Conservation (phyloP, 2,888 invertebrate species). For the Macrosoma leucophasiata region DNA sequence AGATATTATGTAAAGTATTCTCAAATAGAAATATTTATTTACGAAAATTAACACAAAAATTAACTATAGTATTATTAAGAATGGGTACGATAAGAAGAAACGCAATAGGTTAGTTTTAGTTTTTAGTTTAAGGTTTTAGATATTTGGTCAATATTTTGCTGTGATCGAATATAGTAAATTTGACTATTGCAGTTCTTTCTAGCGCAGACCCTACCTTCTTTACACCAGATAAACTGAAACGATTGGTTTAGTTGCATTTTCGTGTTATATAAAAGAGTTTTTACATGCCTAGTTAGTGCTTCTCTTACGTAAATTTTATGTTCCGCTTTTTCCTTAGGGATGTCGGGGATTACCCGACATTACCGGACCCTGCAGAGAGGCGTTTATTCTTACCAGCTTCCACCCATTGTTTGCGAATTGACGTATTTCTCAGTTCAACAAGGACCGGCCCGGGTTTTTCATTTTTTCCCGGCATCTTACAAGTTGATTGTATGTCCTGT, state of each 20-base stretch:
- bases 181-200: slow-evolving; percentile 20
- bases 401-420: slow-evolving; percentile 21
- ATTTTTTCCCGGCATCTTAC: slow-evolving; percentile 16
- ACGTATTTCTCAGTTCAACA: slow-evolving; percentile 22
- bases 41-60: too few relatives aligned
- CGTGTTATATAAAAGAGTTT: slow-evolving; percentile 22
- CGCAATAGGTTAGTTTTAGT: neutral
- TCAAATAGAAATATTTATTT: too few relatives aligned
- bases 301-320: slow-evolving; percentile 19
- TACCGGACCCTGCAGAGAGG: slow-evolving; percentile 21
- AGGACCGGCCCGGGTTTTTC: slow-evolving; percentile 24
- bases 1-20: too few relatives aligned
- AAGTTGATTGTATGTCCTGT: slow-evolving; percentile 13
- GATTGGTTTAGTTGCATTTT: slow-evolving; percentile 15
- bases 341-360: slow-evolving; percentile 20
- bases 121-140: neutral
- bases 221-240: slow-evolving; percentile 25
- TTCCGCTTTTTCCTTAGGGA: slow-evolving; percentile 18
- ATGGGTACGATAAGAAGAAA: slow-evolving; percentile 1
- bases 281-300: slow-evolving; percentile 23
- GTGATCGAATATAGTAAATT: slow-evolving; percentile 16
- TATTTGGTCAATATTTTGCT: slow-evolving; percentile 8
- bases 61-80: slow-evolving; percentile 4
- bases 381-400: slow-evolving; percentile 20
- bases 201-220: slow-evolving; percentile 24